These are phyloP conservation scores for Anarsia innoxiella DNA, from an alignment of 2,888 invertebrate genomes.

Conservation along the genomic window DNA sequence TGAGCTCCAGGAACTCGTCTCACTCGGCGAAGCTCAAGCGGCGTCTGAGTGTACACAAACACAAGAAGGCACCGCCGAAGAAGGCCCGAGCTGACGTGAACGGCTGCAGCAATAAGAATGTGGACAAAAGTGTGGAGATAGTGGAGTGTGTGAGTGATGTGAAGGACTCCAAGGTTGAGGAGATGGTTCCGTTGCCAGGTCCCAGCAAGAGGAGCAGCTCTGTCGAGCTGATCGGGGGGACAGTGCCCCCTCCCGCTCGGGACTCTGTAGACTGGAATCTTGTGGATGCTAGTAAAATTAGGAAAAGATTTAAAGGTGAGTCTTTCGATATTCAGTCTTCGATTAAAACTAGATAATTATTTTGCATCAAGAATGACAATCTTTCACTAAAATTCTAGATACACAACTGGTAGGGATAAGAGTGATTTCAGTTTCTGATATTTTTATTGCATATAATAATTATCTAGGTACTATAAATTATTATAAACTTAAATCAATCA, in stretches of 20 bases:
- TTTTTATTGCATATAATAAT: too few species aligned
- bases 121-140: constrained; percentile 59
- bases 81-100: constrained; percentile 49
- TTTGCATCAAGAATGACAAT: too few species aligned
- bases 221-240: constrained; percentile 61
- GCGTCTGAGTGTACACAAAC: constrained; percentile 51
- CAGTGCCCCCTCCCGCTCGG: constrained; percentile 56
- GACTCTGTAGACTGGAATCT: constrained; percentile 69
- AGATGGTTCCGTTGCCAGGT: constrained; percentile 41
- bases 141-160: constrained; percentile 45
- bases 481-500: too few species aligned
- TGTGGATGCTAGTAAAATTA: constrained; percentile 73
- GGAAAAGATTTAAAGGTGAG: constrained; percentile 69
- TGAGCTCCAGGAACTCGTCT: constrained; percentile 65
- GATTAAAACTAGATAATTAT: too few species aligned
- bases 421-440: too few species aligned
- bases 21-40: constrained; percentile 58
- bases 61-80: constrained; percentile 52
- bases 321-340: too few species aligned
- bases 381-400: too few species aligned
- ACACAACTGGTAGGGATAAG: too few species aligned
- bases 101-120: constrained; percentile 37
- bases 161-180: constrained; percentile 43
- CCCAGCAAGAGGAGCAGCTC: constrained; percentile 60
- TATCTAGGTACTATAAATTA: too few species aligned